phyloP scores from a whole-genome alignment of 2,797 vertebrate species.

The Danionella dracula region DNA sequence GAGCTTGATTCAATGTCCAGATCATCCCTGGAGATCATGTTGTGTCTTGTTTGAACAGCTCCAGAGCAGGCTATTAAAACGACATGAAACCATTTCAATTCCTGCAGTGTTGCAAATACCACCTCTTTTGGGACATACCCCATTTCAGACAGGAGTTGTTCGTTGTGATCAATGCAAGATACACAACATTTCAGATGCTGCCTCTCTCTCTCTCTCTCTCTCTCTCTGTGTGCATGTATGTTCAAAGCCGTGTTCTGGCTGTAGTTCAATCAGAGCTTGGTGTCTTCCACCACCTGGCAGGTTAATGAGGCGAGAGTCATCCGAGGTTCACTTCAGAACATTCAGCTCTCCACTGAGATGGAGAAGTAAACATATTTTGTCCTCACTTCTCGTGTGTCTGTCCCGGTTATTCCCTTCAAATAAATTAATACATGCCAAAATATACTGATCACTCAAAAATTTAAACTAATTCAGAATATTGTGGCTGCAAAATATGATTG shows the following conservation, averaged over 20 bases:
- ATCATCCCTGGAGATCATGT: not conserved
- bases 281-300: conserved; percentile 42
- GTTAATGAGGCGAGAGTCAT: conserved; percentile 47
- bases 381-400: not conserved
- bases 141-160: not conserved
- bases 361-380: conserved; percentile 9
- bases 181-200: not conserved
- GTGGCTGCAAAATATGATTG: no score
- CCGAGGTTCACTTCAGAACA: conserved; percentile 14
- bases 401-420: no score
- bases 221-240: conserved; percentile 19
- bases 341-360: conserved; percentile 13
- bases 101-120: conserved; percentile 5
- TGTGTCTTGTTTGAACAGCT: conserved; percentile 21
- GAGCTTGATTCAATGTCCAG: conserved; percentile 5
- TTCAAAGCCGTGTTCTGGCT: conserved; percentile 46
- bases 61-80: not conserved
- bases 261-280: conserved; percentile 38
- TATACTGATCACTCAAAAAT: no score
- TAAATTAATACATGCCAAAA: no score
- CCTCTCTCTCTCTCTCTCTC: not conserved
- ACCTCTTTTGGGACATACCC: not conserved
- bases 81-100: conserved; percentile 18
- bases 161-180: not conserved
- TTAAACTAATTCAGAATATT: no score